These are phyloP conservation scores for Carterocephalus palaemon DNA, from an alignment of 2,888 invertebrate genomes.

Conservation along the genomic window DNA sequence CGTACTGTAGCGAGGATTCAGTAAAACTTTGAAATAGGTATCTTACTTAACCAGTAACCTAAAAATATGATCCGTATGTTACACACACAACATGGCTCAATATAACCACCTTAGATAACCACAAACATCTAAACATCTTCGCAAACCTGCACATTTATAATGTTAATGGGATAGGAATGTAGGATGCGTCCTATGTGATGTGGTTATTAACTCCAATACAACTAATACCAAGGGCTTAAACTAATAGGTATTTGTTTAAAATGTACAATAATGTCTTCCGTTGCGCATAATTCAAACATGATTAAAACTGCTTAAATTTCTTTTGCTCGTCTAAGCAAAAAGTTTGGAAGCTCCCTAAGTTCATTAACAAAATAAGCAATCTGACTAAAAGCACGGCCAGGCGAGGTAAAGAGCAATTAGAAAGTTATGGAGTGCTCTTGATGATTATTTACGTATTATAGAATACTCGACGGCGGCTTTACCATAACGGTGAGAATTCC, in stretches of 20 bases:
- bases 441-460: slow-evolving; percentile 60
- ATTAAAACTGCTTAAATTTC: slow-evolving; percentile 6
- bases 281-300: neutral
- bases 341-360: slow-evolving; percentile 53
- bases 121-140: too few relatives aligned
- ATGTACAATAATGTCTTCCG: neutral
- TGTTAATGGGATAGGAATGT: too few relatives aligned
- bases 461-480: slow-evolving; percentile 37
- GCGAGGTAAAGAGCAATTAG: slow-evolving; percentile 68
- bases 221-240: too few relatives aligned
- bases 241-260: too few relatives aligned
- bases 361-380: slow-evolving; percentile 74
- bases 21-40: slow-evolving; percentile 35
- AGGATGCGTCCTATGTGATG: too few relatives aligned
- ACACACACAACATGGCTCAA: neutral
- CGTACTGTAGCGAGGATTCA: slow-evolving; percentile 64
- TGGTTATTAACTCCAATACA: too few relatives aligned
- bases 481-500: slow-evolving; percentile 33
- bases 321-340: slow-evolving; percentile 42
- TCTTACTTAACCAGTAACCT: too few relatives aligned
- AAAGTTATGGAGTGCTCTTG: slow-evolving; percentile 64
- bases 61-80: neutral
- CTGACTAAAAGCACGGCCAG: slow-evolving; percentile 66
- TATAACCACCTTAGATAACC: too few relatives aligned
- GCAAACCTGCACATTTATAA: too few relatives aligned